Evolutionary conservation across 2,113 vertebrate genomes (phyloP), one percentile per base, ranked within the genome.

Genomic region (Pristiophorus japonicus): DNA sequence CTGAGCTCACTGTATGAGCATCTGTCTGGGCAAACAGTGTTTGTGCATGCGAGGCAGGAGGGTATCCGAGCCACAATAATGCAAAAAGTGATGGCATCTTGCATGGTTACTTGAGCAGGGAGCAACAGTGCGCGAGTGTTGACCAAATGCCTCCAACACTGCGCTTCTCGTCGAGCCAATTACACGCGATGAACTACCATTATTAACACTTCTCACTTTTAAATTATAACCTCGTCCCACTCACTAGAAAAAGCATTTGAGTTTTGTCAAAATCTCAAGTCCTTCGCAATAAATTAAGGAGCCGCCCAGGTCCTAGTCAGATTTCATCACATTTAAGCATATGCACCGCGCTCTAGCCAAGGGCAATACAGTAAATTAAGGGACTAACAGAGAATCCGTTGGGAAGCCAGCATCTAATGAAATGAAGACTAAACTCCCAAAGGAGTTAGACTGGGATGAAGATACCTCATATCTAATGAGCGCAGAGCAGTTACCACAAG

Each of bases 361-460:
- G 98, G 98, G 98, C 98, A 98, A 98, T 98, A 97, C 97, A 98
- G 97, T 98, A 98, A 98, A 98, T 98, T 98, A 98, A 98, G 98
- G 98, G 97, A 97, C 98, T 98, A 98, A 98, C 98, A 98, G 97
- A 97, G 98, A 98, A 98, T 97, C 97, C 97, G 98, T 97, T 97
- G 97, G 97, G 97, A 96, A 97, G 97, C 97, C 98, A 98, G 98
- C 98, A 98, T 97, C 98, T 98, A 98, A 98, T 98, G 98, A 98
- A 98, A 98, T 97, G 98, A 98, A 98, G 97, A 97, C 97, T 97
- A 96, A 96, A 96, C 96, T 98, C 98, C 97, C 97, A 97, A 97
- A 98, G 98, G 97, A 98, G 97, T 96, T 62, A 96, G 30, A 94
- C 94, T 96, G 97, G 97, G 98, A 98, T 97, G 97, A 97, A 98